These are phyloP conservation scores for Tinea trinotella DNA, from an alignment of 2,888 invertebrate species.

Conservation along the genomic window DNA sequence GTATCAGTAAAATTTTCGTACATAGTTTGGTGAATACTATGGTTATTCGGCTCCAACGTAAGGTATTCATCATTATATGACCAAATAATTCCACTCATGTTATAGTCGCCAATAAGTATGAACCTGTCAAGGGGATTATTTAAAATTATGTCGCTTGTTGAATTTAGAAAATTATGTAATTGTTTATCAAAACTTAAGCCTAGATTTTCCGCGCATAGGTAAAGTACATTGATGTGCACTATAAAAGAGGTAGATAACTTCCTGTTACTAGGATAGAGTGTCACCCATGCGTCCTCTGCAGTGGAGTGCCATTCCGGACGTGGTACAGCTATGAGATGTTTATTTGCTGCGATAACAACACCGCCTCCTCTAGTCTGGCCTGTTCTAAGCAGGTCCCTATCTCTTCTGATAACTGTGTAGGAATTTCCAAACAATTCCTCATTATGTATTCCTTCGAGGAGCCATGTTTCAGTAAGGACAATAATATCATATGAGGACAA, in stretches of 20 bases:
- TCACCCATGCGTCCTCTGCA: neutral
- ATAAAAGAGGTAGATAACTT: too few species aligned
- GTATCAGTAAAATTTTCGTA: neutral
- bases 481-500: constrained; percentile 22
- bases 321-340: neutral
- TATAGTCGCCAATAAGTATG: too few species aligned
- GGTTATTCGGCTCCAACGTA: too few species aligned
- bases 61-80: too few species aligned
- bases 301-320: neutral
- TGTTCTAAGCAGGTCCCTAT: neutral
- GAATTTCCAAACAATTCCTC: constrained; percentile 21
- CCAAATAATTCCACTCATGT: too few species aligned
- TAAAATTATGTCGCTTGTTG: too few species aligned
- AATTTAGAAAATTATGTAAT: too few species aligned
- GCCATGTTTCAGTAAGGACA: constrained; percentile 23
- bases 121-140: too few species aligned
- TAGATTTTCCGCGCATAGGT: neutral
- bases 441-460: constrained; percentile 20
- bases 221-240: neutral
- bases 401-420: constrained; percentile 22
- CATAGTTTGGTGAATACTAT: too few species aligned
- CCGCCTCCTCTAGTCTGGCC: neutral
- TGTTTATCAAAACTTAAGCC: too few species aligned
- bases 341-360: neutral
- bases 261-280: neutral